Evolutionary conservation across 2,797 vertebrate species (phyloP), one percentile per base, ranked within the genome.

Genomic region (Sus cebifrons): DNA sequence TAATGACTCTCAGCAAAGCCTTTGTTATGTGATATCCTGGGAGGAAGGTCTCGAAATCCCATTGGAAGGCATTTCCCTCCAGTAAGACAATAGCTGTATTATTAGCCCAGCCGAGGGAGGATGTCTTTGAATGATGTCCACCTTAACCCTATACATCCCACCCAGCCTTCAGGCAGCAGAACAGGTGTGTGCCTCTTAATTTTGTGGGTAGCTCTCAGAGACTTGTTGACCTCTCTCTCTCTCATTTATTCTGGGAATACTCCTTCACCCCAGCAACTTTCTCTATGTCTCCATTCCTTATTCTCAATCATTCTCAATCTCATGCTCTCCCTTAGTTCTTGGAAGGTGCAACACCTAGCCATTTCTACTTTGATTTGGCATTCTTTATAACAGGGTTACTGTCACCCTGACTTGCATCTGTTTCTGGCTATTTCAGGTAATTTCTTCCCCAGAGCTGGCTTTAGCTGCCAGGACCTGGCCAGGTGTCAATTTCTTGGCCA

Each of bases 381-480:
- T 64, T 84, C 56, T 58, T 49, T 56, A 88, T 68, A 32, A 82
- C 12, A 94, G 52, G 40, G 27, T 94, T 40, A 23, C 2, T 54
- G 36, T 58, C 88, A 85, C 15, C 18, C 15, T 12, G 5, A 18
- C 36, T 54, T 91, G 74, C 20, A 71, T 52, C 60, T 96, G 86
- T 83, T 97, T 58, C 86, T 94, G 81, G 62, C 56, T 86, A 44
- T 95, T 94, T 94, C 32, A 91, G 60, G 64, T 68, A 70, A 74
- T 36, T 29, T 12, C 16, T 79, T 95, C 64, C 49, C 23, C 4
- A 64, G 87, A 68, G 82, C 85, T 73, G 58, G 65, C n/a, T 60
- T n/a, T 71, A 62, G 67, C 81, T 90, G 67, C 83, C 54, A 86
- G 81, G 16, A 29, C 21, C 74, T 74, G 68, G 14, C 40, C 29